Evolutionary conservation across 30 jellyfish, hydroid and myxozoan species (phyloP).

Genomic region (Chironex yamaguchii): DNA sequence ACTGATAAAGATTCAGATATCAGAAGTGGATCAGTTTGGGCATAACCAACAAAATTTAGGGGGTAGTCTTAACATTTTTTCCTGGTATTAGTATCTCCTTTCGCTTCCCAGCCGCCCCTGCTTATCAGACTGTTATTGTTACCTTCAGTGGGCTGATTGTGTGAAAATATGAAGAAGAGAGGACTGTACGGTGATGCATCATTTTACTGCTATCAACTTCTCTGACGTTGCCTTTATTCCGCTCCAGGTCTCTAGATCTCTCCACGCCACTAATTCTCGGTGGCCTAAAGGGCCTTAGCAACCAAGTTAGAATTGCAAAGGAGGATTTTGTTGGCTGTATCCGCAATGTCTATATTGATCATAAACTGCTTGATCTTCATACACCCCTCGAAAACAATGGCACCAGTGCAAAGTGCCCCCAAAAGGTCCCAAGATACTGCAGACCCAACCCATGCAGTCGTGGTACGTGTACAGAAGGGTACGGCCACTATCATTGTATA

Average conservation of each 20-base stretch:
- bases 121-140: no score
- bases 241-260: conserved; percentile 86
- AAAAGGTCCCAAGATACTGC: conserved; percentile 62
- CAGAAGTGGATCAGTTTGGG: no score
- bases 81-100: no score
- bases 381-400: conserved; percentile 46
- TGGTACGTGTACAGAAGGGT: conserved; percentile 72
- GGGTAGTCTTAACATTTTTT: no score
- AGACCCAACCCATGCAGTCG: conserved; percentile 65
- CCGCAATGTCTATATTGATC: conserved; percentile 79
- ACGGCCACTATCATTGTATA: conserved; percentile 66
- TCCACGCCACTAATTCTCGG: conserved; percentile 92
- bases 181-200: no score
- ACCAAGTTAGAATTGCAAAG: conserved; percentile 35
- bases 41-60: neutral
- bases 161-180: no score
- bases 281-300: conserved; percentile 71
- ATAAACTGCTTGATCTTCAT: conserved; percentile 71
- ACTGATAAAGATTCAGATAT: no score
- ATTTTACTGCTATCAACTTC: no score
- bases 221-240: neutral
- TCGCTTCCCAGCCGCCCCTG: no score
- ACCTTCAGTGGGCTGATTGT: no score
- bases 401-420: conserved; percentile 70
- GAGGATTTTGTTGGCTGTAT: conserved; percentile 91